Base-by-base conservation (phyloP, 1,140 invertebrate species). In the Thaumetopoea pityocampa region DNA sequence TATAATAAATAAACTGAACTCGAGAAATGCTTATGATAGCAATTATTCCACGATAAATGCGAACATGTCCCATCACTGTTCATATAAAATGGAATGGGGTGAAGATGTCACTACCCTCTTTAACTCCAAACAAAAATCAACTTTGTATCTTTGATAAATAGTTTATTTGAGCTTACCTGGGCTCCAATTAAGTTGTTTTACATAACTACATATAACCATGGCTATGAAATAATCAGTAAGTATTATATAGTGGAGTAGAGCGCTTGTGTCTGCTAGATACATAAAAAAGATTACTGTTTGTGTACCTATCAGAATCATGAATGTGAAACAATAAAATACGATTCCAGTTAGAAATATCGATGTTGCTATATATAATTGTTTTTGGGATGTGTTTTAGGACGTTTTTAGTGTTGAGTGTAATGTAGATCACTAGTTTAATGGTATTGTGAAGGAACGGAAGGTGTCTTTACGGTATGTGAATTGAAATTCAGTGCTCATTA, bases 141-240 rank as follows among this genome's bases (percentile, higher is more conserved):
- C 66, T 14, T 47, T 44, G 54, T n/a, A 1, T 1, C 1, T 0
- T 5, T 4, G 11, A 0, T 8, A 8, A 63, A 61, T 45, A 42
- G 48, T 34, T 41, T 15, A 56, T 32, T 53, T 48, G 69, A 10
- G 16, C 22, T 50, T 56, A 34, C 8, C 9, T 10, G 0, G 5
- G n/a, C 9, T 9, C 22, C n/a, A 58, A 60, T 69, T 57, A 61
- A 65, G 63, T 63, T 65, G 66, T 69, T 73, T 62, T 66, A 66
- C 57, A 73, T 73, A 67, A 63, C 51, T 71, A 67, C 61, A 47
- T 67, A 60, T 71, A 38, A 27, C 29, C 19, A 24, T 7, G 49
- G 34, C 50, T 48, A 65, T 79, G 65, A 79, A 79, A 79, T 79
- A 79, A 79, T 76, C 74, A 79, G 74, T 79, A 76, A 62, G 50